Evolutionary conservation across 1,140 invertebrate species (phyloP).

Genomic region (Papilio glaucus): DNA sequence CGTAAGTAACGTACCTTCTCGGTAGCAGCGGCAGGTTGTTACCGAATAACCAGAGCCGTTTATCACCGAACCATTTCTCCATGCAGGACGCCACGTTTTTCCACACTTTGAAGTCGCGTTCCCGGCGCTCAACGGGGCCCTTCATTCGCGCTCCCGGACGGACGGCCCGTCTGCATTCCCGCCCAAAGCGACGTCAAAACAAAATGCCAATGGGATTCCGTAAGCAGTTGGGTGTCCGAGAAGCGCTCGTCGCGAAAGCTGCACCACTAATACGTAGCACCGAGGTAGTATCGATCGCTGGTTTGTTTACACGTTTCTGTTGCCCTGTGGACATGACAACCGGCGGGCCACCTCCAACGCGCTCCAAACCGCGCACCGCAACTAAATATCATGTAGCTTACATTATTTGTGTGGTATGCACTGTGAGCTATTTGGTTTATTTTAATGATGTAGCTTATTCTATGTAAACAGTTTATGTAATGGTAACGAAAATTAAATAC

Average conservation of each 20-base stretch:
- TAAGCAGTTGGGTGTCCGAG: constrained; percentile 28
- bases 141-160: constrained; percentile 70
- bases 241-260: constrained; percentile 60
- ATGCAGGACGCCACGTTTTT: constrained; percentile 85
- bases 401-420: too few species aligned
- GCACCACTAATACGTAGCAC: constrained; percentile 61
- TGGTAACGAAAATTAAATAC: too few species aligned
- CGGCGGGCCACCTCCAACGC: constrained; percentile 50
- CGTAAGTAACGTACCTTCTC: constrained; percentile 85
- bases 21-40: constrained; percentile 92
- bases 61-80: constrained; percentile 95
- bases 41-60: constrained; percentile 93
- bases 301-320: constrained; percentile 80
- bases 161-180: constrained; percentile 56
- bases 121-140: constrained; percentile 48
- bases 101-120: constrained; percentile 67
- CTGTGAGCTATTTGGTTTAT: too few species aligned
- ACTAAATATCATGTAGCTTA: constrained; percentile 42
- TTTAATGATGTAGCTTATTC: too few species aligned
- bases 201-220: background rate
- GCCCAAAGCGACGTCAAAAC: constrained; percentile 46
- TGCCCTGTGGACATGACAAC: constrained; percentile 81
- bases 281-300: constrained; percentile 74
- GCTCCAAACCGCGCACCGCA: background rate
- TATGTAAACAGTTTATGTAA: too few species aligned